Conservation (phyloP, 2,797 vertebrate species). For the Oreortyx pictus region DNA sequence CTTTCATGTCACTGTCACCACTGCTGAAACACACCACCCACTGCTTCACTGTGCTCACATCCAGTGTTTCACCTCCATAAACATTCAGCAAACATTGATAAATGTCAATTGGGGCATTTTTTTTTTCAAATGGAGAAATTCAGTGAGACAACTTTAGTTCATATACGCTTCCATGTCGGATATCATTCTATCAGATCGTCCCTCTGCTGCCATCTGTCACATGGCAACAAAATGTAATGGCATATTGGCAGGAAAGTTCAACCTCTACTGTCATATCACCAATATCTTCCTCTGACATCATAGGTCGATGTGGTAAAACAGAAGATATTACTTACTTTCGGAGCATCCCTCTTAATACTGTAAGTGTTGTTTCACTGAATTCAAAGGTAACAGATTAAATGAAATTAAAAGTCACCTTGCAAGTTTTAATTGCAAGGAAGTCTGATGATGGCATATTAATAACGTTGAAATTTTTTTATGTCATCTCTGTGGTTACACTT, state of each 20-base stretch:
- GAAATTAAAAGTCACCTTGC: neutral
- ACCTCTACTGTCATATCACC: neutral
- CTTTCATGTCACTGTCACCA: neutral
- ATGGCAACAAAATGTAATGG: neutral
- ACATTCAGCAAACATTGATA: neutral
- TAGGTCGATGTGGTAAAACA: neutral
- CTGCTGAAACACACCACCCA: neutral
- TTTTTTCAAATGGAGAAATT: neutral
- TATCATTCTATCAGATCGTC: neutral
- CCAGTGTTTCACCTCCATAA: neutral
- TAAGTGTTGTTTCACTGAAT: neutral
- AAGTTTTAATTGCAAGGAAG: neutral
- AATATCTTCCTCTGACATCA: neutral
- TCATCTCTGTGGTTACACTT: neutral
- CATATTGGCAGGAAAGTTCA: neutral
- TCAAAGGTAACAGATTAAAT: neutral
- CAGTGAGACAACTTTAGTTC: neutral
- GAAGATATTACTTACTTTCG: neutral
- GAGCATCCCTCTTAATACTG: neutral
- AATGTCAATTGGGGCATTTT: neutral
- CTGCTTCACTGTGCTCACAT: neutral
- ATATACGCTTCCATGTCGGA: neutral
- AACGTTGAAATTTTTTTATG: neutral
- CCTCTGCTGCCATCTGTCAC: neutral
- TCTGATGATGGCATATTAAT: neutral